Conservation (phyloP, 1,140 invertebrate genomes). For the Meloidogyne hapla region DNA sequence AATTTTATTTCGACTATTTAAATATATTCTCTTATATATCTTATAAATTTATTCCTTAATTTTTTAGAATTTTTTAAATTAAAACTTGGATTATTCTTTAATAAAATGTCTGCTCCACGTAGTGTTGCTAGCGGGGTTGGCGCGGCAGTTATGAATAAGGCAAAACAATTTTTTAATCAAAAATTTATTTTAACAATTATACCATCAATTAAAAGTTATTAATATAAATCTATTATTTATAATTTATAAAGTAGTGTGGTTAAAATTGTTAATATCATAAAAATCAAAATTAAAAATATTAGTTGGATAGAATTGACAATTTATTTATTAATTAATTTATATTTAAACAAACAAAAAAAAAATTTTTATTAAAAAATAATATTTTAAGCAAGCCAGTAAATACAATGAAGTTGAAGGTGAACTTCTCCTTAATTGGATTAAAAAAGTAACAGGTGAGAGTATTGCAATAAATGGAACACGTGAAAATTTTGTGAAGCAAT, state of each 20-base stretch:
- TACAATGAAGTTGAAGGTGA: conserved; percentile 86
- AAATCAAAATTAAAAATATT: too few relatives aligned
- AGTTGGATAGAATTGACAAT: too few relatives aligned
- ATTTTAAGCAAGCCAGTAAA: conserved; percentile 68
- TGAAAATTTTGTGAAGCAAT: conserved; percentile 79
- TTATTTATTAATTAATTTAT: too few relatives aligned
- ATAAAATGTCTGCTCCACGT: conserved; percentile 52
- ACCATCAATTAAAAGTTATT: not conserved
- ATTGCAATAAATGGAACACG: conserved; percentile 73
- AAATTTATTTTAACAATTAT: not conserved
- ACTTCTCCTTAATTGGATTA: conserved; percentile 86
- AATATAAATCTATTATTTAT: too few relatives aligned
- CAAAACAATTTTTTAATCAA: conserved; percentile 60
- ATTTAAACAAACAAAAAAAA: too few relatives aligned
- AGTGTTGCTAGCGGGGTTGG: conserved; percentile 64
- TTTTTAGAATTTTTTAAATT: not conserved
- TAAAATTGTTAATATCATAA: too few relatives aligned
- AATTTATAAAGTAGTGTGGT: too few relatives aligned
- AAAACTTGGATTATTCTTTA: not conserved
- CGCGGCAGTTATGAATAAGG: conserved; percentile 60
- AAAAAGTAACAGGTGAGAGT: conserved; percentile 75
- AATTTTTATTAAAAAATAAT: not conserved
- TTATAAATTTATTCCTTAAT: not conserved
- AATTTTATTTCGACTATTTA: not conserved
- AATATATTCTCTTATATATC: too few relatives aligned